A percentile compares a stretch with the other conserved stretches of the same genome.
These are phyloP conservation scores for Ganaspis sp. DNA, from an alignment of 1,140 invertebrate genomes.

Conservation along the genomic window DNA sequence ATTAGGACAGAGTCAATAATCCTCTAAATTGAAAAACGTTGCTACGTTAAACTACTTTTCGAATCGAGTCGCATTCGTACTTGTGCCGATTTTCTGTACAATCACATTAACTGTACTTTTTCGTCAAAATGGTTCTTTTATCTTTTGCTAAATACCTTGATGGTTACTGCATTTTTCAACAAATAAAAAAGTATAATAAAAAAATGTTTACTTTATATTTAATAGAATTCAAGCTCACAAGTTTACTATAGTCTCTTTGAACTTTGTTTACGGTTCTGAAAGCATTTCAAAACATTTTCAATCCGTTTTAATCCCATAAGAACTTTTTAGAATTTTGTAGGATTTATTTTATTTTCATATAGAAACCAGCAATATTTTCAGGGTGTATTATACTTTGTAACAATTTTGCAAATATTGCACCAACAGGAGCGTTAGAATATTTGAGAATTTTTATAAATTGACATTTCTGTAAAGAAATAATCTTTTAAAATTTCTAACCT, in stretches of 20 bases:
- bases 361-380: not conserved
- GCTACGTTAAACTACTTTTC: not conserved
- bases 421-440: not conserved
- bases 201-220: too few relatives aligned
- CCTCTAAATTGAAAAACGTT: conserved; percentile 8
- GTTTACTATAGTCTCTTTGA: not conserved
- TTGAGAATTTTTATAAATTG: too few relatives aligned
- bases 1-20: not conserved
- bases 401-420: not conserved
- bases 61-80: not conserved
- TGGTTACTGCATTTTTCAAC: too few relatives aligned
- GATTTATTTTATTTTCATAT: not conserved
- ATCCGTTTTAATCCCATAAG: not conserved
- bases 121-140: not conserved
- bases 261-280: not conserved
- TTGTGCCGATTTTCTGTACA: not conserved
- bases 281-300: not conserved
- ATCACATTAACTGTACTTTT: not conserved
- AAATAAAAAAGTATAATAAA: too few relatives aligned
- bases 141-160: too few relatives aligned
- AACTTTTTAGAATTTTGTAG: not conserved
- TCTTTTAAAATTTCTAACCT: too few relatives aligned
- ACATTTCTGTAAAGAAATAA: too few relatives aligned
- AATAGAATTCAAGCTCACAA: too few relatives aligned
- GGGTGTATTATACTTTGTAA: not conserved